These are phyloP conservation scores for Gari tellinella DNA, from an alignment of 2,888 invertebrate species.

Conservation along the genomic window DNA sequence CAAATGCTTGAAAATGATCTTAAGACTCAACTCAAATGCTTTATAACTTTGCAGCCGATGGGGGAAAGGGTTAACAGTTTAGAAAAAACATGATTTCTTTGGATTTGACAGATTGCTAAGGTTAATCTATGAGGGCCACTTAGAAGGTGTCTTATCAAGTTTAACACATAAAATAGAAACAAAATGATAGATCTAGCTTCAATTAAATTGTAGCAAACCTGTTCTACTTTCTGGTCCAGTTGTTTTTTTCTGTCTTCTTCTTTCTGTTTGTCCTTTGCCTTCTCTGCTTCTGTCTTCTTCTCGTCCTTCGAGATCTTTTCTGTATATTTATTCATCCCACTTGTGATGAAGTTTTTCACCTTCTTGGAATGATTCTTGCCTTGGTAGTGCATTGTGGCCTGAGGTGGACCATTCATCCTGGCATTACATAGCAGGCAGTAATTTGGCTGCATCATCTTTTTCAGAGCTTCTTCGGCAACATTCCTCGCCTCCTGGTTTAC, in stretches of 20 bases:
- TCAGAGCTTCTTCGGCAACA: constrained; percentile 52
- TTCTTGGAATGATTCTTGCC: constrained; percentile 87
- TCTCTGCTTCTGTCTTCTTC: constrained; percentile 34
- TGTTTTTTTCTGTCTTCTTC: constrained; percentile 40
- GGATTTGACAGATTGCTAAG: too few relatives aligned
- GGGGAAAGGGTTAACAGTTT: too few relatives aligned
- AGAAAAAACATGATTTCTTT: too few relatives aligned
- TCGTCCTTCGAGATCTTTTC: constrained; percentile 43
- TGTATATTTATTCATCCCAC: constrained; percentile 48
- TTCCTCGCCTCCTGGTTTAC: constrained; percentile 43
- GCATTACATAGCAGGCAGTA: constrained; percentile 87
- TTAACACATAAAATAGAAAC: too few relatives aligned
- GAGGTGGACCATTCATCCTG: constrained; percentile 87
- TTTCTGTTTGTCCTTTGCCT: constrained; percentile 28
- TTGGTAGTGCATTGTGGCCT: constrained; percentile 88
- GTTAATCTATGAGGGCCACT: too few relatives aligned
- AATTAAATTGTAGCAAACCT: constrained; percentile 25
- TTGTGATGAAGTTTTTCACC: constrained; percentile 59
- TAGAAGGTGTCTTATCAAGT: too few relatives aligned
- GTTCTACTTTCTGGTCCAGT: constrained; percentile 49
- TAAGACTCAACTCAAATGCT: too few relatives aligned
- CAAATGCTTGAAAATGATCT: too few relatives aligned
- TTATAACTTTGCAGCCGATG: too few relatives aligned
- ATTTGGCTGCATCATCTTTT: constrained; percentile 61
- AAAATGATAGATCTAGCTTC: not conserved